Conservation (phyloP, 2,113 vertebrate genomes). For the Oceanites oceanicus region DNA sequence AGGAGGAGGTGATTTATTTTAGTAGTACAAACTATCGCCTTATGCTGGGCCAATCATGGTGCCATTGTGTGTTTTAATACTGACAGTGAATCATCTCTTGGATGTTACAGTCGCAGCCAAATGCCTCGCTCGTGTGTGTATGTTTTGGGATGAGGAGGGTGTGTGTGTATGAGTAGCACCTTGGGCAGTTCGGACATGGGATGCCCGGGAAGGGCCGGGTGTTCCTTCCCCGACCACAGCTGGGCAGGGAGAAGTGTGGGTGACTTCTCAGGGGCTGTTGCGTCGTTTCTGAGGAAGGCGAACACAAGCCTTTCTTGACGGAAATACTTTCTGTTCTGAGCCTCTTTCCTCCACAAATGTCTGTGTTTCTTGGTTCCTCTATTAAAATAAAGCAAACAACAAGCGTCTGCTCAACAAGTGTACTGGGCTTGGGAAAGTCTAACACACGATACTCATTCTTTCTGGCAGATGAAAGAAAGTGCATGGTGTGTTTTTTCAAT, state of each 20-base stretch:
- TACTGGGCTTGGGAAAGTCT: rapidly evolving
- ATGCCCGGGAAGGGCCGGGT: rapidly evolving
- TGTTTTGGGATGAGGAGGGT: neutral
- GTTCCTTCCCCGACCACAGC: neutral
- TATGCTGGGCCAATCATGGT: neutral
- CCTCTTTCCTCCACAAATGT: too few relatives aligned
- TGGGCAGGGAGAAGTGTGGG: neutral
- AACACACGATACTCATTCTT: rapidly evolving
- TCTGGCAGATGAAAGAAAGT: too few relatives aligned
- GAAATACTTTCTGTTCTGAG: neutral
- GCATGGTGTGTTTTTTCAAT: rapidly evolving
- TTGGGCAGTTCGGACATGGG: rapidly evolving
- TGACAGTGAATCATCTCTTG: neutral
- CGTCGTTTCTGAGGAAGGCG: neutral
- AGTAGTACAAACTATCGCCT: neutral
- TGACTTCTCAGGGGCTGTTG: neutral
- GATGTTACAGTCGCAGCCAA: neutral
- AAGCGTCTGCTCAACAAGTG: neutral
- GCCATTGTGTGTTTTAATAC: neutral
- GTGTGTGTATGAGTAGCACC: neutral
- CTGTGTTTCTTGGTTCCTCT: neutral
- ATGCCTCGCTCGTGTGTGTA: rapidly evolving
- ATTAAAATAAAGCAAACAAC: too few relatives aligned
- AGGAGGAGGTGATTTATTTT: neutral
- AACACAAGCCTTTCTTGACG: neutral